Percentiles rank a stretch among this genome's conserved stretches.
Conservation (phyloP, 2,888 invertebrate genomes). For the Pristionchus maxplancki region DNA sequence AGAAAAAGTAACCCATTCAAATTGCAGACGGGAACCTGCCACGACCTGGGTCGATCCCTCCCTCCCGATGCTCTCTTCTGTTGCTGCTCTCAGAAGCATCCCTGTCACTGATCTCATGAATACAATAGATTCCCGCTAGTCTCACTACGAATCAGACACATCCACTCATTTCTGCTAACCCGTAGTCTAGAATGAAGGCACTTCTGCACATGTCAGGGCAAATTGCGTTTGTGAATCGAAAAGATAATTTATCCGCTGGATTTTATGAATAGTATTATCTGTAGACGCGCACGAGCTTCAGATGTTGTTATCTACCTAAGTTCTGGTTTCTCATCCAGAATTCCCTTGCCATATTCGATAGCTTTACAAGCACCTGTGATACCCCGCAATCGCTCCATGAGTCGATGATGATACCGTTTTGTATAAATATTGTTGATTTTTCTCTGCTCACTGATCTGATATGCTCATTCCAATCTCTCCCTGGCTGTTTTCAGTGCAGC, state of each 20-base stretch:
- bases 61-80: slow-evolving; percentile 35
- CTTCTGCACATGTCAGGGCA: neutral
- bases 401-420: neutral
- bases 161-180: neutral
- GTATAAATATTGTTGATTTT: slow-evolving; percentile 10
- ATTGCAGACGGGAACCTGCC: slow-evolving; percentile 9
- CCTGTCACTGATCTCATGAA: slow-evolving; percentile 20
- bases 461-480: neutral
- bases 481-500: slow-evolving; percentile 11
- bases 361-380: slow-evolving; percentile 33
- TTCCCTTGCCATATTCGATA: slow-evolving; percentile 7
- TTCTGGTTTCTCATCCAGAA: neutral
- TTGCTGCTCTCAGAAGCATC: slow-evolving; percentile 36
- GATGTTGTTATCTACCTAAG: neutral
- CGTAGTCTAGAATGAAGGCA: neutral
- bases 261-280: neutral
- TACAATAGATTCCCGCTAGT: neutral
- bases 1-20: neutral
- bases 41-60: slow-evolving; percentile 19
- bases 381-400: neutral
- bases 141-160: neutral
- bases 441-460: neutral
- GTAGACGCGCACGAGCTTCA: neutral
- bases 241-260: no score
- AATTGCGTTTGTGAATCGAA: neutral